Base-by-base conservation (phyloP, 2,113 vertebrate species). In the Myiagra hebetior region DNA sequence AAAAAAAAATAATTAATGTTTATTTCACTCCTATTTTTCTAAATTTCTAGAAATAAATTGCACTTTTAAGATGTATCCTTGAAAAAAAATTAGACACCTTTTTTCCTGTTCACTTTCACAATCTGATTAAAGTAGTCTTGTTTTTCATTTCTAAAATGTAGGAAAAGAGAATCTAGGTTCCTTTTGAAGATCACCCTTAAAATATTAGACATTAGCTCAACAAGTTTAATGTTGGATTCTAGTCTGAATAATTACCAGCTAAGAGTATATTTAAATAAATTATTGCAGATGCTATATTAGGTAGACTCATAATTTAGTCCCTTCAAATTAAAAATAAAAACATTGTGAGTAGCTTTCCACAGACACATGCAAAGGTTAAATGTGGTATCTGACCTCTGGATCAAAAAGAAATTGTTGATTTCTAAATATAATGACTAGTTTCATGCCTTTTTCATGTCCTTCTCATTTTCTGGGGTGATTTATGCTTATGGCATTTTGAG, bases 401-500 rank as follows among this genome's bases (percentile, higher is more conserved):
- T 72, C 9, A 60, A 55, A 78, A 96, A 70, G 2, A 63, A 87
- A 55, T 13, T 24, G 3, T n/a, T 74, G 8, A 23, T 65, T 87
- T 93, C 55, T 52, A 39, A 28, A 55, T 21, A 13, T 24, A 50
- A 33, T 63, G 0, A 33, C 11, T 35, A 20, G 6, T 21, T 74
- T 10, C 2, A 15, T 11, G 12, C 1, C 0, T 55, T 62, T 78
- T 87, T 72, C 19, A 18, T 35, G 13, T 0, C 13, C 24, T 52
- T 82, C 11, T 64, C 0, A 0, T 82, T 73, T 95, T 76, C 28
- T 37, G 5, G 9, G 4, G 2, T 62, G 9, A 73, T 17, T 86
- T 77, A 35, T 2, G 2, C 2, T 74, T 52, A 42, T 5, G 3
- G 1, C 74, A n/a, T n/a, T 94, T 76, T 75, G 22, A 63, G 10